A percentile compares a stretch with the other conserved stretches of the same genome.
Conservation (phyloP, 2,888 invertebrate species). For the Chloromyia formosa region DNA sequence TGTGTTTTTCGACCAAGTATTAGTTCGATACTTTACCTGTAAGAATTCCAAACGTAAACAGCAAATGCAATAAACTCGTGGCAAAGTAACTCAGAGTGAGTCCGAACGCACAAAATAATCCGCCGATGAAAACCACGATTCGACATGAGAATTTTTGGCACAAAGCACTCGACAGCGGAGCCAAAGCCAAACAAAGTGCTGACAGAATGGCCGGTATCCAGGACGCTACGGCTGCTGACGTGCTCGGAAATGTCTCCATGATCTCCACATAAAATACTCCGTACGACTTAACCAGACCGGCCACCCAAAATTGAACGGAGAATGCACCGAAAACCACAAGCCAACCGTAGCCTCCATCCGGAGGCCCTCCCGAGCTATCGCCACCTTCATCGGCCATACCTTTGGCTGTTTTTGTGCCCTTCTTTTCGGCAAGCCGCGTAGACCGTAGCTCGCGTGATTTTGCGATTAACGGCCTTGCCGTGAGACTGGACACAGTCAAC, state of each 20-base stretch:
- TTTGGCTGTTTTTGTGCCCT: conserved; percentile 44
- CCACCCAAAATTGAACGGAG: conserved; percentile 83
- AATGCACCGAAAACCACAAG: conserved; percentile 80
- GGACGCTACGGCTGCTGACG: conserved; percentile 78
- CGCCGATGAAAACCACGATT: conserved; percentile 76
- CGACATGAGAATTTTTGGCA: conserved; percentile 77
- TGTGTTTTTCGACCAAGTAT: not conserved
- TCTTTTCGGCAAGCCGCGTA: conserved; percentile 53
- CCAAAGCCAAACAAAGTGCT: conserved; percentile 78
- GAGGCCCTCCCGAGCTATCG: conserved; percentile 63
- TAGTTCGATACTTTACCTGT: conserved; percentile 68
- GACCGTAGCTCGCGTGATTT: conserved; percentile 71
- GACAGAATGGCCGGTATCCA: conserved; percentile 84
- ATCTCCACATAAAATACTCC: conserved; percentile 83
- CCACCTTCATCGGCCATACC: not conserved
- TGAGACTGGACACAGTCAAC: conserved; percentile 76
- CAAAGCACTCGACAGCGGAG: conserved; percentile 77
- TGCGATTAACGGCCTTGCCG: conserved; percentile 76
- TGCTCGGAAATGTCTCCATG: conserved; percentile 79
- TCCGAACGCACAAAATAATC: conserved; percentile 76
- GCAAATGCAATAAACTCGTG: conserved; percentile 72
- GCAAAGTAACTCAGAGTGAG: conserved; percentile 76
- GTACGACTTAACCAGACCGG: conserved; percentile 82
- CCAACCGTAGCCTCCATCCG: conserved; percentile 82
- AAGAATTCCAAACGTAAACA: conserved; percentile 77